Evolutionary conservation across 2,797 vertebrate species (phyloP).

Genomic region (Rhinoraja longicauda): DNA sequence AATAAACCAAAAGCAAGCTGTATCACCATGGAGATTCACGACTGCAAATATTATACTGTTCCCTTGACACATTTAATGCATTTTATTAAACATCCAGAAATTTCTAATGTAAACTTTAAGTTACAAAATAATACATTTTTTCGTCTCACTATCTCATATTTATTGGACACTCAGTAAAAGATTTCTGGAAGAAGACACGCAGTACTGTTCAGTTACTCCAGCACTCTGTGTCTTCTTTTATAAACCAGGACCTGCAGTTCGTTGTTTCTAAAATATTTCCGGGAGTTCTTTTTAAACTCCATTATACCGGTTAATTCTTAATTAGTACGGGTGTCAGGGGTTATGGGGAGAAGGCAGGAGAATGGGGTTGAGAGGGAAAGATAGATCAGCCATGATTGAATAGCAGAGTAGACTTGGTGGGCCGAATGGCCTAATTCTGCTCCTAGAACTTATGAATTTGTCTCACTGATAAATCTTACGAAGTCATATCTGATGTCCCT

Average conservation of each 20-base stretch:
- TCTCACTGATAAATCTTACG: not conserved
- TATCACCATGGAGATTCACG: constrained; percentile 3
- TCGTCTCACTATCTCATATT: not conserved
- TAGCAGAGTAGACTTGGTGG: too few relatives aligned
- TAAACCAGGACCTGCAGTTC: too few relatives aligned
- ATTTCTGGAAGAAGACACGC: not conserved
- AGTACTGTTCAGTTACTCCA: too few relatives aligned
- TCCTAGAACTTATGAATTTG: not conserved
- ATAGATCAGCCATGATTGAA: too few relatives aligned
- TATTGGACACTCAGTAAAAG: not conserved
- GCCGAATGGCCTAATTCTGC: too few relatives aligned
- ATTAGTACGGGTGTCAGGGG: too few relatives aligned
- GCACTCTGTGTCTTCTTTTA: too few relatives aligned
- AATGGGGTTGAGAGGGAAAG: too few relatives aligned
- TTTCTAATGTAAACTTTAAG: not conserved
- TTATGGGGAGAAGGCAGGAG: too few relatives aligned
- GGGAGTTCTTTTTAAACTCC: not conserved
- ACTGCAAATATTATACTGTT: not conserved
- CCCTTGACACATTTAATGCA: not conserved
- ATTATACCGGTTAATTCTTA: not conserved
- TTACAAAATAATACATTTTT: not conserved
- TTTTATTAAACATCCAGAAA: constrained; percentile 10
- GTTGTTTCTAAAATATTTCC: not conserved
- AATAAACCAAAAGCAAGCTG: constrained; percentile 20
- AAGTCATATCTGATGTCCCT: not conserved